Conservation (phyloP, 2,888 invertebrate species). For the Muscina levida region DNA sequence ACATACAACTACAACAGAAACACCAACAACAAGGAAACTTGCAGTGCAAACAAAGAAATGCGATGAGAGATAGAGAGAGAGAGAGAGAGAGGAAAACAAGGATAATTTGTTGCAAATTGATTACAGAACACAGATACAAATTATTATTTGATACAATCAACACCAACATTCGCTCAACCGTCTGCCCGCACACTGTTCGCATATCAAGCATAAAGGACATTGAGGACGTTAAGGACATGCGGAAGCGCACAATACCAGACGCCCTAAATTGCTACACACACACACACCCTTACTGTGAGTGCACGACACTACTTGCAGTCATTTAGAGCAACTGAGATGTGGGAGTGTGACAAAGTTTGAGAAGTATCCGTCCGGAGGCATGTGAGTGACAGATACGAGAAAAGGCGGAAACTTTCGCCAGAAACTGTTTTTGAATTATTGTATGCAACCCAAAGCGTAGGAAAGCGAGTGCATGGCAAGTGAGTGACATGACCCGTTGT, state of each 20-base stretch:
- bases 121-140: slow-evolving; percentile 62
- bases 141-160: slow-evolving; percentile 58
- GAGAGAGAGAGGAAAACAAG: slow-evolving; percentile 30
- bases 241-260: slow-evolving; percentile 40
- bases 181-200: slow-evolving; percentile 24
- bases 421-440: slow-evolving; percentile 79
- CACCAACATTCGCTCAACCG: neutral
- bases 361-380: slow-evolving; percentile 63
- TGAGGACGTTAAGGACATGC: slow-evolving; percentile 43
- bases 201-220: too few species aligned
- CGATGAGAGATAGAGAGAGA: too few species aligned
- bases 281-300: neutral
- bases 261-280: slow-evolving; percentile 24
- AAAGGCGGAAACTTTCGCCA: slow-evolving; percentile 75
- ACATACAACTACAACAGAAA: neutral
- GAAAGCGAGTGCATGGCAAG: neutral
- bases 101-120: slow-evolving; percentile 63
- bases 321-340: slow-evolving; percentile 10
- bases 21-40: slow-evolving; percentile 1
- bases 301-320: too few species aligned
- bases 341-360: slow-evolving; percentile 60
- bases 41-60: slow-evolving; percentile 13
- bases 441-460: slow-evolving; percentile 22
- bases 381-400: slow-evolving; percentile 76
- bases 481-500: slow-evolving; percentile 3